These are phyloP conservation scores for Nephila pilipes DNA, from an alignment of 1,140 invertebrate species.

Conservation along the genomic window DNA sequence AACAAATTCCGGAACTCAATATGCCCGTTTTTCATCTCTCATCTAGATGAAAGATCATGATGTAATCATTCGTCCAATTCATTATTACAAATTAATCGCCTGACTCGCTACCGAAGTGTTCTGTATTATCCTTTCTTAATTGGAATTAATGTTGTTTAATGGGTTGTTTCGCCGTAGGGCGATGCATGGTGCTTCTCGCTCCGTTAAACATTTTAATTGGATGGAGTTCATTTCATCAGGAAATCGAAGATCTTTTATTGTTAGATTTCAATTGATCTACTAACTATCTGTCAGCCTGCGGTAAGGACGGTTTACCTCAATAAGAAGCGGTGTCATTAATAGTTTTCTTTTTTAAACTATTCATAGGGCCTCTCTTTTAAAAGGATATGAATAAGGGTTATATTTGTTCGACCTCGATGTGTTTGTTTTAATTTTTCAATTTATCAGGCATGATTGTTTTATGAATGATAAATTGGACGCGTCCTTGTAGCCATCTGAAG, in stretches of 20 bases:
- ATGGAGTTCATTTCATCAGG: background rate
- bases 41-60: background rate
- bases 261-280: background rate
- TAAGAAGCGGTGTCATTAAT: background rate
- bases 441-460: background rate
- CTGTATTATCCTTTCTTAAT: background rate
- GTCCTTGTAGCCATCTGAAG: background rate
- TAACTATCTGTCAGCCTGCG: background rate
- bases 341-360: background rate
- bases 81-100: background rate
- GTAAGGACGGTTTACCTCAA: background rate
- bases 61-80: background rate
- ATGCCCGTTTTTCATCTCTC: background rate
- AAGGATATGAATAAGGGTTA: background rate
- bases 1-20: too few relatives aligned
- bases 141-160: background rate
- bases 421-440: background rate
- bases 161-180: background rate
- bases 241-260: background rate
- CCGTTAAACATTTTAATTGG: constrained; percentile 7
- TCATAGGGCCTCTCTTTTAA: background rate
- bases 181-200: background rate
- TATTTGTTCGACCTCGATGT: background rate
- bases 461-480: background rate
- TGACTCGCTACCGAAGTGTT: background rate